A percentile compares a stretch with the other conserved stretches of the same genome.
These are phyloP conservation scores for Unio pictorum DNA, from an alignment of 2,888 invertebrate species.

Conservation along the genomic window DNA sequence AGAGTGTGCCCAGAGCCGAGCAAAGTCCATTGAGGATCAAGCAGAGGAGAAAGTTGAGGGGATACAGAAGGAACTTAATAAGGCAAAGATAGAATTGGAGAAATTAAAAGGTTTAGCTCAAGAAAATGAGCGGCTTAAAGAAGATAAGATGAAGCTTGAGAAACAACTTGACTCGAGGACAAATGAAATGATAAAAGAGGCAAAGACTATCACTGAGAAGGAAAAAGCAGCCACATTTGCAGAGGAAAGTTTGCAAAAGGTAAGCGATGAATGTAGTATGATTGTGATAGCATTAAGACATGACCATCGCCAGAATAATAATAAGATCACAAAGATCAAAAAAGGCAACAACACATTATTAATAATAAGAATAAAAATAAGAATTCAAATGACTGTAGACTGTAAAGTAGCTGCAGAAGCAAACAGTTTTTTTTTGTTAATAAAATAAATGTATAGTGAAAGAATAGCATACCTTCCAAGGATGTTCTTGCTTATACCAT, in stretches of 20 bases:
- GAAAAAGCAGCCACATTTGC: conserved; percentile 27
- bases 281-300: too few species aligned
- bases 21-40: conserved; percentile 24
- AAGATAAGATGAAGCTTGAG: conserved; percentile 38
- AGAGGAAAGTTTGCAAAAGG: conserved; percentile 43
- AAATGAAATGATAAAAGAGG: conserved; percentile 45
- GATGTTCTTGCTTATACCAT: too few species aligned
- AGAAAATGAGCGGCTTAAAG: conserved; percentile 34
- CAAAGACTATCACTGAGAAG: conserved; percentile 43
- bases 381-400: too few species aligned
- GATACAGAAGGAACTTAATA: conserved; percentile 69
- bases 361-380: too few species aligned
- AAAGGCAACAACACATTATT: too few species aligned
- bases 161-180: conserved; percentile 34
- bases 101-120: conserved; percentile 19
- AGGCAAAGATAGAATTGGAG: conserved; percentile 32
- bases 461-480: too few species aligned
- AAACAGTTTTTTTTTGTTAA: too few species aligned
- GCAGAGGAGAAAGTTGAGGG: conserved; percentile 66
- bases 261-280: conserved; percentile 2
- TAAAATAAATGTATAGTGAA: too few species aligned
- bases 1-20: conserved; percentile 8
- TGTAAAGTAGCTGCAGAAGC: too few species aligned
- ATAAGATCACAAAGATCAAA: too few species aligned
- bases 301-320: too few species aligned